These are phyloP conservation scores for Carassius carassius DNA, from an alignment of 2,113 vertebrate species.

Conservation along the genomic window DNA sequence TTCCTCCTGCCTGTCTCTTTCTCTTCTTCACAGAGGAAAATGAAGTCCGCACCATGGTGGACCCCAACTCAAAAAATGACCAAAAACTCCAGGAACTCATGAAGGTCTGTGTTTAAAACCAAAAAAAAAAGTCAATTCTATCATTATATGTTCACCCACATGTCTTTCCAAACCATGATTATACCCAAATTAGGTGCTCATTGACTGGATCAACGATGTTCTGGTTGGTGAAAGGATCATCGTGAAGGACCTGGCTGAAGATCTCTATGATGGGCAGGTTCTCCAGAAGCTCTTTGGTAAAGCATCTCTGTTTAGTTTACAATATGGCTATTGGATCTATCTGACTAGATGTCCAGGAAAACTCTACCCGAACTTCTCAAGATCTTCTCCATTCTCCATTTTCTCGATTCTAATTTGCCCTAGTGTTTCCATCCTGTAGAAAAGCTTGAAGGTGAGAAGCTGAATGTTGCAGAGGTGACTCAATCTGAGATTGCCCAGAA, in stretches of 20 bases:
- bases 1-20: not conserved
- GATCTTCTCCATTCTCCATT: not conserved
- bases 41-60: constrained; percentile 95
- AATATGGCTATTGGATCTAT: not conserved
- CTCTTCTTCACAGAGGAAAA: constrained; percentile 85
- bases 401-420: not conserved
- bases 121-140: not conserved
- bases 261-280: constrained; percentile 95
- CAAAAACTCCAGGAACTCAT: constrained; percentile 90
- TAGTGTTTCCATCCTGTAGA: constrained; percentile 70
- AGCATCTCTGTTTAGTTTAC: constrained; percentile 39
- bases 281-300: constrained; percentile 95
- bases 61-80: constrained; percentile 90
- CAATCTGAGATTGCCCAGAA: constrained; percentile 95
- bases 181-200: constrained; percentile 79
- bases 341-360: not conserved
- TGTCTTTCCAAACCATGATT: not conserved
- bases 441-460: constrained; percentile 85
- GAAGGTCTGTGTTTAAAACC: constrained; percentile 75
- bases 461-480: constrained; percentile 95
- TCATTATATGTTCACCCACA: not conserved
- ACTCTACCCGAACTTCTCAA: not conserved
- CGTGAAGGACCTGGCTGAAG: constrained; percentile 95
- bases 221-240: constrained; percentile 96
- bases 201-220: constrained; percentile 96